Percentiles rank a stretch among this genome's conserved stretches.
These are phyloP conservation scores for Falco rusticolus DNA, from an alignment of 2,797 vertebrate species.

Conservation along the genomic window DNA sequence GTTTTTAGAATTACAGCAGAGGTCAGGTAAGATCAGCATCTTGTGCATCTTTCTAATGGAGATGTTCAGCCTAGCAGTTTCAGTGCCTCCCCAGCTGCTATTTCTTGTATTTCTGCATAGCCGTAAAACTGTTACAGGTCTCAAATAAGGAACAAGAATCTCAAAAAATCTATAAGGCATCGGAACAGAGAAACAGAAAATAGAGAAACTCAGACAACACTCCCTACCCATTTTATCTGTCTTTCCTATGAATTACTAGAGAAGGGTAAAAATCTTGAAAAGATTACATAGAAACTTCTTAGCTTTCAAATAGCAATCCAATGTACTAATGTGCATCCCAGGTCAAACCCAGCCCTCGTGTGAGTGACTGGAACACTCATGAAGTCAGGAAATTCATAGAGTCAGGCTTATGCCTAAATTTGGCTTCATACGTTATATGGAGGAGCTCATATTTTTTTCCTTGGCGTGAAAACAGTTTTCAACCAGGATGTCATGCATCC, in stretches of 20 bases:
- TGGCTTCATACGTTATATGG: background rate
- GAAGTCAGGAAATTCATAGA: background rate
- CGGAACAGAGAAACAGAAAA: background rate
- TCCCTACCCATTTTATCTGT: background rate
- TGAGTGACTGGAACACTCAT: background rate
- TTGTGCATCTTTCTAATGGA: background rate
- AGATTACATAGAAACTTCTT: background rate
- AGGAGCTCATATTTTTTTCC: background rate
- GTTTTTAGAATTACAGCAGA: background rate
- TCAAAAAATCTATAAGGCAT: background rate
- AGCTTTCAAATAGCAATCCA: background rate
- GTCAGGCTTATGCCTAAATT: background rate
- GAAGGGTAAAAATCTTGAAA: background rate
- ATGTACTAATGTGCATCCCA: background rate
- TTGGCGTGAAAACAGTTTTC: background rate
- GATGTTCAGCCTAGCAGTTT: conserved; percentile 14
- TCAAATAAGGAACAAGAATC: background rate
- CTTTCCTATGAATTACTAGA: background rate
- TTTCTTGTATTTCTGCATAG: conserved; percentile 26
- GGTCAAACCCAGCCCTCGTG: background rate
- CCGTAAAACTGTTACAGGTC: background rate
- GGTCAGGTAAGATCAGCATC: background rate
- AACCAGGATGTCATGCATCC: background rate
- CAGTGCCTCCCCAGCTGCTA: background rate
- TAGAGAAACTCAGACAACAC: background rate